Base-by-base conservation (phyloP, 35 echinoderm and acorn worm species). In the Lytechinus variegatus region DNA sequence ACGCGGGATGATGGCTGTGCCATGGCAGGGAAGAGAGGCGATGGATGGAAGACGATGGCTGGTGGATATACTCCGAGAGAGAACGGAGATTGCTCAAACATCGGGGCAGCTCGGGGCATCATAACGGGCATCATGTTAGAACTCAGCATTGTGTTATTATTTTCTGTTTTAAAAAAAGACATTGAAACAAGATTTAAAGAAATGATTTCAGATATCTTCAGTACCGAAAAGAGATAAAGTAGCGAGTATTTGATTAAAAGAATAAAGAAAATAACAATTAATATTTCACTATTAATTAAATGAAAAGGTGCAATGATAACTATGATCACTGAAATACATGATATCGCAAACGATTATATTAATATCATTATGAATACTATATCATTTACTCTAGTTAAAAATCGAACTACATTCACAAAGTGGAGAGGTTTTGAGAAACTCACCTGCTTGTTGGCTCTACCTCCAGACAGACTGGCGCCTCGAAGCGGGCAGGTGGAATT, bases 401-500 rank as follows among this genome's bases (percentile, higher is more conserved):
- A 79, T 24, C 6, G 66, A 24, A 79, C 4, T 16, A 58, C 9
- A n/a, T 79, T 5, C 16, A 79, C 19, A 24, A 79, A 24, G 19
- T 5, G 14, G 66, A 79, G 66, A 79, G 66, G 66, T 79, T 24
- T 19, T 16, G 66, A 24, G n/a, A 79, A 79, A 93, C 92, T 93
- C 92, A 93, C 92, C 92, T 93, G 92, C 55, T 93, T 57, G 14
- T 9, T 2, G 52, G 52, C 9, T 28, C 9, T 5, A 10, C 19
- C 6, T 54, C 92, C 54, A 93, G 92, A 93, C 92, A 93, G 92
- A 93, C 92, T 93, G 92, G 92, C 92, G 92, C 92, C 92, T 16
- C 28, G 53, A 4, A 27, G 52, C 55, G 54, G 55, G 55, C 92
- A 93, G 92, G 92, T 93, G 92, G 27, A n/a, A 12, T 6, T 57